A percentile compares a stretch with the other conserved stretches of the same genome.
Evolutionary conservation across 2,888 invertebrate species (phyloP).

Genomic region (Crocallis elinguaria): DNA sequence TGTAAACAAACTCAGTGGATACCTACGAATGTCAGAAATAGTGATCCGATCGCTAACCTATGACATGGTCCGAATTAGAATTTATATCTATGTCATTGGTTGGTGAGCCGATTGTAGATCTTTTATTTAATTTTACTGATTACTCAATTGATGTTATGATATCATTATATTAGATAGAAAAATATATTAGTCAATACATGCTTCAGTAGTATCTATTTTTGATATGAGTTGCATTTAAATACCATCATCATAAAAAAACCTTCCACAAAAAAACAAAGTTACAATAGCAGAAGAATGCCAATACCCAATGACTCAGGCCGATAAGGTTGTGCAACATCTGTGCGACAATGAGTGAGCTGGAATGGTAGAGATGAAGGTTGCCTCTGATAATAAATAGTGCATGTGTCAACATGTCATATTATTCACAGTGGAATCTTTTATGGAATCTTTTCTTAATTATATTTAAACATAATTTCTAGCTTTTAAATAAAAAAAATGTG

Average conservation of each 20-base stretch:
- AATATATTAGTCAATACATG: no score
- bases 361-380: conserved; percentile 23
- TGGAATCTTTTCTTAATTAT: not conserved
- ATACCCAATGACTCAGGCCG: conserved; percentile 41
- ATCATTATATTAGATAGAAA: no score
- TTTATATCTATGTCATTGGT: no score
- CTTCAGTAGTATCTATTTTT: no score
- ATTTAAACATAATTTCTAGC: not conserved
- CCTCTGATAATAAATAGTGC: conserved; percentile 18
- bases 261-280: not conserved
- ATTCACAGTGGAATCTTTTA: not conserved
- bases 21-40: no score
- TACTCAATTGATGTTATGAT: no score
- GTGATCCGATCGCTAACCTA: no score
- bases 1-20: no score
- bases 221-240: not conserved
- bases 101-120: no score
- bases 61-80: no score
- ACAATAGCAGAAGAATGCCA: conserved; percentile 4
- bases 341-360: conserved; percentile 30
- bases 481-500: no score
- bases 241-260: not conserved
- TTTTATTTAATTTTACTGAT: no score
- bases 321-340: conserved; percentile 49
- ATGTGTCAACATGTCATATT: not conserved